A percentile compares a stretch with the other conserved stretches of the same genome.
Evolutionary conservation across 2,888 invertebrate genomes (phyloP).

Genomic region (Bembecia ichneumoniformis): DNA sequence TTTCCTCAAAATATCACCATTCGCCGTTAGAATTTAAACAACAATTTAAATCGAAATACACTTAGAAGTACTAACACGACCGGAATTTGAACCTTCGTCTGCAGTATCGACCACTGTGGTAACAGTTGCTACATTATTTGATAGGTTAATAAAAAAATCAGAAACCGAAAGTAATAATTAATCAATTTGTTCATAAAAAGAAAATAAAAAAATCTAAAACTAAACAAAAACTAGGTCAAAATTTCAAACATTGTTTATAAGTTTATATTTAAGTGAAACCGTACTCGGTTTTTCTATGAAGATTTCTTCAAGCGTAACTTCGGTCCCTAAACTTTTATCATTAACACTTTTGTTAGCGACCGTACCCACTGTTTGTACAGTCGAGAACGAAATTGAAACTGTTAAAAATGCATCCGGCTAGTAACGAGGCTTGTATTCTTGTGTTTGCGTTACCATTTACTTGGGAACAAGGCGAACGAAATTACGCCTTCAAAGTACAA

Average conservation of each 20-base stretch:
- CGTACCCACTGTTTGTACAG: constrained; percentile 1
- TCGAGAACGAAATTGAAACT: constrained; percentile 6
- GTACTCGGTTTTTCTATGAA: neutral
- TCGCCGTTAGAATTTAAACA: too few species aligned
- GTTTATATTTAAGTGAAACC: neutral
- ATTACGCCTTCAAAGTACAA: too few species aligned
- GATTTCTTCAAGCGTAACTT: neutral
- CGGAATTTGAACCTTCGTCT: too few species aligned
- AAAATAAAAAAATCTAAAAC: too few species aligned
- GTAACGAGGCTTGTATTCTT: constrained; percentile 4
- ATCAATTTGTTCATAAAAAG: too few species aligned
- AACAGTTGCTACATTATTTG: too few species aligned
- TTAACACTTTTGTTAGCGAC: constrained; percentile 7
- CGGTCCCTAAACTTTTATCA: constrained; percentile 4
- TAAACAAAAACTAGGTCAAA: neutral
- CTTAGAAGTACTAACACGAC: too few species aligned
- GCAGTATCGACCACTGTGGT: too few species aligned
- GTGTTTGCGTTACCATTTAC: constrained; percentile 3
- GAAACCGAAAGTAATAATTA: too few species aligned
- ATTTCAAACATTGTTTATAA: neutral
- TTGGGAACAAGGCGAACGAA: neutral
- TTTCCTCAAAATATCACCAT: too few species aligned
- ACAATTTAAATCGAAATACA: too few species aligned
- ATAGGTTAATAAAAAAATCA: too few species aligned
- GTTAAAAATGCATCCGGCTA: constrained; percentile 6